Conservation (phyloP, 2,113 vertebrate genomes). For the Misgurnus anguillicaudatus region DNA sequence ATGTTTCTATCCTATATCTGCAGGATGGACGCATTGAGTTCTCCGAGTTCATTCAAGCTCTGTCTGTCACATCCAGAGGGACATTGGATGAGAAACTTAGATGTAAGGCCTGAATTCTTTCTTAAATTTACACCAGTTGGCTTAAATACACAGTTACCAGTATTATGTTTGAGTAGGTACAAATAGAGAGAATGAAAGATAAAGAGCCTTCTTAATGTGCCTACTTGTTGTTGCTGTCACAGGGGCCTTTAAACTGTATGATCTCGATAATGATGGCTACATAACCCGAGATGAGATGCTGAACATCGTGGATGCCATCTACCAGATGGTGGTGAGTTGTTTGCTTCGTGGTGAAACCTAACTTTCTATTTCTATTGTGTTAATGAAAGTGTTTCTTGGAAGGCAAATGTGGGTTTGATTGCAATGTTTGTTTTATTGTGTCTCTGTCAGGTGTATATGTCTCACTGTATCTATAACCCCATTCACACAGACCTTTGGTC, state of each 20-base stretch:
- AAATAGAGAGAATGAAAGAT: neutral
- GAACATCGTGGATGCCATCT: constrained; percentile 98
- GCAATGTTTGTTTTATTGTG: no score
- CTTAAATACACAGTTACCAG: no score
- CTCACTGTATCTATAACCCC: no score
- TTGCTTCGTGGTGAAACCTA: neutral
- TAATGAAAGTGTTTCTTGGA: neutral
- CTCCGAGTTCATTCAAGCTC: constrained; percentile 96
- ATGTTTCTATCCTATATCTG: constrained; percentile 1
- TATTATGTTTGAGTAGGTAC: no score
- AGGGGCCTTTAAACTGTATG: constrained; percentile 99
- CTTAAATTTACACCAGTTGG: neutral
- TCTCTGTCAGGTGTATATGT: no score
- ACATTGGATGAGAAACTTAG: constrained; percentile 96
- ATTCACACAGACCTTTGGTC: no score
- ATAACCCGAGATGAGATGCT: constrained; percentile 98
- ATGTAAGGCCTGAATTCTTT: constrained; percentile 78
- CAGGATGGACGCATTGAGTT: constrained; percentile 98
- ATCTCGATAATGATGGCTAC: constrained; percentile 96
- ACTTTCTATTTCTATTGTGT: neutral
- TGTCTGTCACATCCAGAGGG: constrained; percentile 95
- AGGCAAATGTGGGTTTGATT: neutral
- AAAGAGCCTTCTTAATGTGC: neutral
- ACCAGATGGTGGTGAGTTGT: constrained; percentile 97
- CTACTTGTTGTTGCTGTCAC: constrained; percentile 44